Evolutionary conservation across 2,888 invertebrate genomes (phyloP), one percentile per base, ranked within the genome.

Genomic region (Orchesellides sinensis): DNA sequence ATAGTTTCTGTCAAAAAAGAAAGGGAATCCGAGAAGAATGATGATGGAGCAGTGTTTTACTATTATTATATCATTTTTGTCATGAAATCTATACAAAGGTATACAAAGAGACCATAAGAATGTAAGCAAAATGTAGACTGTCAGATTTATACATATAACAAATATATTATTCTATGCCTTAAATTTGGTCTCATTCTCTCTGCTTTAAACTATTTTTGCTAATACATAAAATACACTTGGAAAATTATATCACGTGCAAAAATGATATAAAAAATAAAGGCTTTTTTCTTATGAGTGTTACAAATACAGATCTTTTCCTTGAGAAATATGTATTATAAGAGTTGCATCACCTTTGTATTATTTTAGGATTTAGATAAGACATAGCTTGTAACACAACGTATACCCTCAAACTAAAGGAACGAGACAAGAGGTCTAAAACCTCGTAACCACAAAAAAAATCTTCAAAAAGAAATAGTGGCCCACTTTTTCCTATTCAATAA

Each of bases 401-500:
- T 35, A 61, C n/a, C 29, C 32, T 61, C 32, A 61, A 61, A 61
- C 61, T 32, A 77, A 59, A 56, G 25, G 49, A 63, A 80, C n/a
- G n/a, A n/a, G n/a, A n/a, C n/a, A 80, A 61, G 59, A 80, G 32
- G 72, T 63, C 79, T 59, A 68, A 61, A 80, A 80, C 56, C 35
- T 80, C 54, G 66, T 69, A 80, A 81, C 80, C 80, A 73, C 80
- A 81, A 73, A 66, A 65, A 68, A 77, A 66, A 66, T 1, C 23
- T 47, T 66, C 23, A 75, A 63, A 75, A 65, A n/a, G 54, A 75
- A 52, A 29, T 45, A 65, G 73, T 86, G 87, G 73, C 85, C 87
- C 75, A 87, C 85, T 85, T 87, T 87, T 85, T 84, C 83, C 83
- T 85, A 84, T 84, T 85, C 29, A 81, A 68, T 81, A 81, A 73